A percentile compares a stretch with the other conserved stretches of the same genome.
Conservation (phyloP, 2,113 vertebrate species). For the Acanthisitta chloris region DNA sequence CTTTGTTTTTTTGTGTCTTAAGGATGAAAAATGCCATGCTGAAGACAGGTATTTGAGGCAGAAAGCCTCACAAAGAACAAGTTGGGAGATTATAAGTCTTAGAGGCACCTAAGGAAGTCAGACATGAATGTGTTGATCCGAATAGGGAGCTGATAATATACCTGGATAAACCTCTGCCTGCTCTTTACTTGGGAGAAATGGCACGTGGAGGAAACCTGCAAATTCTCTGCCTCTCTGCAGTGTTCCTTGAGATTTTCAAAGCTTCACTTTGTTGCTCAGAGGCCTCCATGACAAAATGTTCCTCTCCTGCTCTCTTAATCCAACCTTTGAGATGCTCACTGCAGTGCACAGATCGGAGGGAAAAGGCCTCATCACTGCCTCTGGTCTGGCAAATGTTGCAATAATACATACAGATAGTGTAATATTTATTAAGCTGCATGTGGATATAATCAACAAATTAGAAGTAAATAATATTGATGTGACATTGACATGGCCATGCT, state of each 20-base stretch:
- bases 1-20: not conserved
- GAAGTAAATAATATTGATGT: not conserved
- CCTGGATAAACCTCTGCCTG: not conserved
- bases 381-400: not conserved
- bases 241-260: not conserved
- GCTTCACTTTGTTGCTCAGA: not conserved
- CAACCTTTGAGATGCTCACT: not conserved
- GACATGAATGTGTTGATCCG: not conserved
- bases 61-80: not conserved
- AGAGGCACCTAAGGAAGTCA: not conserved
- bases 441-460: not conserved
- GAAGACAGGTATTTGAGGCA: not conserved
- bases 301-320: not conserved
- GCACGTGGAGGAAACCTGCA: not conserved
- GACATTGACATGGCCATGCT: not conserved
- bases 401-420: not conserved
- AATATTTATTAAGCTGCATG: not conserved
- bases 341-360: not conserved
- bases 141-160: not conserved
- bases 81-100: not conserved
- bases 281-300: not conserved
- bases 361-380: not conserved
- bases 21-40: not conserved
- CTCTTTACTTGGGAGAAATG: not conserved
- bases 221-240: not conserved